Percentiles rank a stretch among this genome's conserved stretches.
phyloP scores from a whole-genome alignment of 2,888 invertebrate genomes.

The Calameuta filiformis region DNA sequence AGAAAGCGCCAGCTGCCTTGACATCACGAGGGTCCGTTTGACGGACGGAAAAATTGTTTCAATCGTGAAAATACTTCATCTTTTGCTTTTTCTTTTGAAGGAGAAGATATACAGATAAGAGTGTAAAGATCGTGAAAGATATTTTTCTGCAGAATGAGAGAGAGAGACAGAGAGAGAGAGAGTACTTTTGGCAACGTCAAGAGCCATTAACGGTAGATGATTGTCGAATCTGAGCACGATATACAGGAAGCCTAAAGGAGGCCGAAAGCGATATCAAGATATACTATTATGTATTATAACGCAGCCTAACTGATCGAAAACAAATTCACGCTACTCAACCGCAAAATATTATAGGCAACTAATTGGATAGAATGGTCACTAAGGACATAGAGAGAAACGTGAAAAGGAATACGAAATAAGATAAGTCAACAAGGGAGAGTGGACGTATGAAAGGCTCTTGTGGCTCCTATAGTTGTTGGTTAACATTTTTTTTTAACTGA shows the following conservation, averaged over 20 bases:
- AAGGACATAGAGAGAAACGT: neutral
- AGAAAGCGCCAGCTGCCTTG: neutral
- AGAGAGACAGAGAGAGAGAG: conserved; percentile 4
- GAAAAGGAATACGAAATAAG: neutral
- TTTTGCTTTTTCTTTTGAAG: neutral
- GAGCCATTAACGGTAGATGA: neutral
- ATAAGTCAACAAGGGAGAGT: neutral
- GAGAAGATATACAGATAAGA: neutral
- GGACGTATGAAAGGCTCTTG: neutral
- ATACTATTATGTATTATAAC: neutral
- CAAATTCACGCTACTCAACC: neutral
- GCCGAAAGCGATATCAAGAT: conserved; percentile 3
- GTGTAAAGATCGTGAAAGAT: neutral
- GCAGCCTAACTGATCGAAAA: neutral
- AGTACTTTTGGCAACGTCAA: neutral
- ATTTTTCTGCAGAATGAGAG: conserved; percentile 10
- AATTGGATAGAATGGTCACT: neutral
- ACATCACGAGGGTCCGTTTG: neutral
- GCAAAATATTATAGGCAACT: neutral
- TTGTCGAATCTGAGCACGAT: neutral
- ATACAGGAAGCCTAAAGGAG: neutral
- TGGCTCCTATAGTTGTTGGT: neutral
- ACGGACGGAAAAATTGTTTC: neutral
- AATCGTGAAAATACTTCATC: neutral
- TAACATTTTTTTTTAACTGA: neutral